Conservation (phyloP, 2,113 vertebrate genomes). For the Mobula hypostoma region DNA sequence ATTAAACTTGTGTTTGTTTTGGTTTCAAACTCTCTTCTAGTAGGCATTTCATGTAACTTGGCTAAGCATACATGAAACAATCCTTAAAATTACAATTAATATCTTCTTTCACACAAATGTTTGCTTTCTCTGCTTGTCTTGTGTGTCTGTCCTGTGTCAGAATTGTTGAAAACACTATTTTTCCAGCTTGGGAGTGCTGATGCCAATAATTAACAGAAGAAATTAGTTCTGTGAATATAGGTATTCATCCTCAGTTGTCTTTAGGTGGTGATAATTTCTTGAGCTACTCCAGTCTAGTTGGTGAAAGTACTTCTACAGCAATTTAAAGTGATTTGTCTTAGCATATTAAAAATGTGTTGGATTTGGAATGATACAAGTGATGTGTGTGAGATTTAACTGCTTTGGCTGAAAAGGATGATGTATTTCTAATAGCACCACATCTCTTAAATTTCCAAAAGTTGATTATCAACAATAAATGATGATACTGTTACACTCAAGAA, state of each 20-base stretch:
- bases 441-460: background rate
- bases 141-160: background rate
- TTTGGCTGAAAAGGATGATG: background rate
- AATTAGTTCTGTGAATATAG: background rate
- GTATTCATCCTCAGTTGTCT: background rate
- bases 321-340: background rate
- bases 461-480: background rate
- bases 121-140: background rate
- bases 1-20: background rate
- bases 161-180: background rate
- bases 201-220: background rate
- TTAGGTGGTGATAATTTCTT: background rate
- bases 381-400: background rate
- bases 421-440: background rate
- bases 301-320: background rate
- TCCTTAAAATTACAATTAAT: background rate
- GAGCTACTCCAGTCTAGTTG: background rate
- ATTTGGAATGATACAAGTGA: background rate
- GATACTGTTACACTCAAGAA: background rate
- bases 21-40: background rate
- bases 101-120: background rate
- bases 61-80: background rate
- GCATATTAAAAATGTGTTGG: background rate
- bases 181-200: background rate
- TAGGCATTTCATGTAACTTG: background rate